A percentile compares a stretch with the other conserved stretches of the same genome.
These are phyloP conservation scores for Leucoma salicis DNA, from an alignment of 2,888 invertebrate species.

Conservation along the genomic window DNA sequence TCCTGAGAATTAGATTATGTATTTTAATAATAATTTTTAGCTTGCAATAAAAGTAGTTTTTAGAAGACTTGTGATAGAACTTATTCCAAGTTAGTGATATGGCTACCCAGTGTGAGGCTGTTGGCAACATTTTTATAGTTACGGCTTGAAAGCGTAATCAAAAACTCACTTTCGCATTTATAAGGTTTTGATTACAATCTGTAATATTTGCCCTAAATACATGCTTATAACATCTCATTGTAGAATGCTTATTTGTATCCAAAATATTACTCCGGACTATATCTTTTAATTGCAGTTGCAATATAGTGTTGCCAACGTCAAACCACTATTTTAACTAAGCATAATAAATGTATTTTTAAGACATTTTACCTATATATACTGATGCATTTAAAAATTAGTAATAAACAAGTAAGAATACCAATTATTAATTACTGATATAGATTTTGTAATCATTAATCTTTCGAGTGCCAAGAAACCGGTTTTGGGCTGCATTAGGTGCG, in stretches of 20 bases:
- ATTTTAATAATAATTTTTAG: constrained; percentile 9
- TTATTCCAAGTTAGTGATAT: constrained; percentile 33
- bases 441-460: no score
- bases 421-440: no score
- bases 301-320: constrained; percentile 30
- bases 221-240: no score
- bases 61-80: constrained; percentile 29
- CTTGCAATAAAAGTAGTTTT: constrained; percentile 25
- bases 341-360: no score
- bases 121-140: constrained; percentile 30
- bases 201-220: no score
- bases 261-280: no score
- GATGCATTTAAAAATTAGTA: constrained; percentile 25
- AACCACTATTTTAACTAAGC: constrained; percentile 27
- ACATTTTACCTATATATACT: constrained; percentile 13
- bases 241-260: no score
- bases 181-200: no score
- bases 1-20: constrained; percentile 7
- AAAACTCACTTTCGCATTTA: no score
- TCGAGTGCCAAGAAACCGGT: no score
- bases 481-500: no score
- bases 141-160: no score
- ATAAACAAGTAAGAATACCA: constrained; percentile 16
- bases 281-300: background rate
- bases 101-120: constrained; percentile 12